These are phyloP conservation scores for Ridgeia piscesae DNA, from an alignment of 1,140 invertebrate species.

Conservation along the genomic window DNA sequence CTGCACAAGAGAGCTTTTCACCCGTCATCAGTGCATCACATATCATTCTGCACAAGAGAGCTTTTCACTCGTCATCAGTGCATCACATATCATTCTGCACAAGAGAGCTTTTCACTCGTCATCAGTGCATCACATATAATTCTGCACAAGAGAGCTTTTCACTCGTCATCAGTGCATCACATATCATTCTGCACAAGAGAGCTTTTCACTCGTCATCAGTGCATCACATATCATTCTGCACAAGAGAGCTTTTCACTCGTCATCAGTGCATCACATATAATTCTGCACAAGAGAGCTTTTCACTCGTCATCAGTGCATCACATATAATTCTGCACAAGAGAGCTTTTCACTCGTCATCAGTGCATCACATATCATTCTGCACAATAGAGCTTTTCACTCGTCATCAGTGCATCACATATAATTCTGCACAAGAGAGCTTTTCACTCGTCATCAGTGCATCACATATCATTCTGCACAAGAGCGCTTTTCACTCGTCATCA, in stretches of 20 bases:
- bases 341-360: conserved; percentile 79
- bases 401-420: conserved; percentile 81
- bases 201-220: conserved; percentile 76
- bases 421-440: conserved; percentile 75
- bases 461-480: conserved; percentile 77
- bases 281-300: conserved; percentile 77
- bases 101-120: conserved; percentile 78
- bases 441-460: conserved; percentile 80
- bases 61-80: conserved; percentile 77
- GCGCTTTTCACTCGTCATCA: conserved; percentile 77
- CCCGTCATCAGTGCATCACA: conserved; percentile 80
- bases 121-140: conserved; percentile 82
- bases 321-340: conserved; percentile 78
- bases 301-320: conserved; percentile 78
- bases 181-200: conserved; percentile 79
- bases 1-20: conserved; percentile 79
- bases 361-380: conserved; percentile 80
- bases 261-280: conserved; percentile 82
- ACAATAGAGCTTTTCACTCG: conserved; percentile 78
- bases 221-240: conserved; percentile 79
- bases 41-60: conserved; percentile 75
- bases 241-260: conserved; percentile 79
- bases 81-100: conserved; percentile 79
- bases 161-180: conserved; percentile 78
- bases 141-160: conserved; percentile 79